These are phyloP conservation scores for Rhingia campestris DNA, from an alignment of 2,888 invertebrate species.

Conservation along the genomic window DNA sequence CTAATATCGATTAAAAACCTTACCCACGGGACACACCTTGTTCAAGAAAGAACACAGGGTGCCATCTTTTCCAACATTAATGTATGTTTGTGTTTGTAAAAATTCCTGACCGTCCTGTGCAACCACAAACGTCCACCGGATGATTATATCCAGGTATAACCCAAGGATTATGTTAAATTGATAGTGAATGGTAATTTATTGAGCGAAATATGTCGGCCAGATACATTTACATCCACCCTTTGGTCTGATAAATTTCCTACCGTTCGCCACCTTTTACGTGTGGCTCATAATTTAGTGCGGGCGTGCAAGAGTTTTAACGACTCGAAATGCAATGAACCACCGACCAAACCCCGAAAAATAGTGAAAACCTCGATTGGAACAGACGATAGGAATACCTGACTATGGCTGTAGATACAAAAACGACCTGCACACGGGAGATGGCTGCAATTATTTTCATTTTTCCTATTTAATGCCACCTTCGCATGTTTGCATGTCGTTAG, in stretches of 20 bases:
- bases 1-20: slow-evolving; percentile 49
- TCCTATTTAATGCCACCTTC: slow-evolving; percentile 47
- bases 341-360: slow-evolving; percentile 42
- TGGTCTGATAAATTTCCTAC: slow-evolving; percentile 23
- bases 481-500: slow-evolving; percentile 66
- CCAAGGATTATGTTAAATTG: slow-evolving; percentile 40
- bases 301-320: slow-evolving; percentile 25
- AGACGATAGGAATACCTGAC: slow-evolving; percentile 16
- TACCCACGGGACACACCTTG: slow-evolving; percentile 40
- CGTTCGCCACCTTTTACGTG: slow-evolving; percentile 19
- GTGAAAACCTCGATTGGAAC: slow-evolving; percentile 30
- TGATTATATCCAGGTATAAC: neutral
- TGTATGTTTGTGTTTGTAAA: neutral
- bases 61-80: neutral
- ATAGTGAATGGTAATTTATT: slow-evolving; percentile 43
- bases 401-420: slow-evolving; percentile 21
- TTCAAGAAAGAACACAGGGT: slow-evolving; percentile 11
- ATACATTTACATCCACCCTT: slow-evolving; percentile 1
- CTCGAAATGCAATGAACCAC: slow-evolving; percentile 43
- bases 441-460: slow-evolving; percentile 42
- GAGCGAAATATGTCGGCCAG: slow-evolving; percentile 21
- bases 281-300: slow-evolving; percentile 33
- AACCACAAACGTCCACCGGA: neutral
- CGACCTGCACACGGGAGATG: slow-evolving; percentile 31
- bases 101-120: neutral